Base-by-base conservation (phyloP, 2,113 vertebrate genomes). In the Australoheros scitulus region DNA sequence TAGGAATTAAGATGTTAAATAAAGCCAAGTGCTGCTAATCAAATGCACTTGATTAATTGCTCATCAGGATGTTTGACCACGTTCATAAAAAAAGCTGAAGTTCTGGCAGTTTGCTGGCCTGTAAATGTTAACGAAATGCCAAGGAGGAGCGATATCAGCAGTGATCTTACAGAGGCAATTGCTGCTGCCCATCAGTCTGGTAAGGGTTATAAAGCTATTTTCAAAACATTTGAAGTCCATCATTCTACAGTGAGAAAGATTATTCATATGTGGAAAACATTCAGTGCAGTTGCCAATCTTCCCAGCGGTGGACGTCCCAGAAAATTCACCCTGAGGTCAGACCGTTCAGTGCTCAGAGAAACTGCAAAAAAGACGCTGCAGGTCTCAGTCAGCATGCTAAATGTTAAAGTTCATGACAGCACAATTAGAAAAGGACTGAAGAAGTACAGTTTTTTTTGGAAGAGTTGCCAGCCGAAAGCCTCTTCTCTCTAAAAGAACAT, bases 151-250 rank as follows among this genome's bases (percentile, higher is more conserved):
- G 65, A 52, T 29, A 70, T 52, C 65, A 52, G 24, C 65, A 20
- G 41, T 70, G 43, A 70, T 70, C 24, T 70, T 52, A 52, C 6
- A 70, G 65, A 70, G 47, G 65, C 43, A 70, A 70, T 32, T 70
- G 65, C 24, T 50, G 24, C 65, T 70, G 65, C 65, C 65, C 43
- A 70, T 52, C 65, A 70, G 29, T 70, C 65, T 70, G 43, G 65
- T 17, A 70, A 70, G 10, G 17, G 43, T 52, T 70, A 70, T 26
- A 70, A 70, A 24, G 24, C 65, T 17, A 70, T 70, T 70, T 70
- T 24, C 64, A 50, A 50, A 70, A 22, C 47, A 70, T 70, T 70
- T 70, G 22, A 47, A 70, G 41, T 70, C 64, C 41, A 70, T 70
- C 41, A 29, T 50, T 70, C 65, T 32, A 52, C 24, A 70, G 24